Conservation (phyloP, 2,888 invertebrate genomes). For the Nephrocerus scutellatus region DNA sequence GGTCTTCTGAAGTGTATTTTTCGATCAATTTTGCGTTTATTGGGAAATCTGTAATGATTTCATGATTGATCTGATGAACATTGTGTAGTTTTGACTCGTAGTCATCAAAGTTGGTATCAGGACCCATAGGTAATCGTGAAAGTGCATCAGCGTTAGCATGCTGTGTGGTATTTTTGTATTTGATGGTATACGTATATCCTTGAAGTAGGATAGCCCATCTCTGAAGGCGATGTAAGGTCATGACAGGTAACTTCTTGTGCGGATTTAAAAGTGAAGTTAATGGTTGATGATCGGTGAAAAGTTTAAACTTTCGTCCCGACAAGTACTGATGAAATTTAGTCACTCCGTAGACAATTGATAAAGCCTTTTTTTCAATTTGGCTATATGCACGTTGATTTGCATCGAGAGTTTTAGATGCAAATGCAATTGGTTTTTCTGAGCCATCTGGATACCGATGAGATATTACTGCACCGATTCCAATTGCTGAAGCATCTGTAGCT, state of each 20-base stretch:
- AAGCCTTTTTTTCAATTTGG: slow-evolving; percentile 16
- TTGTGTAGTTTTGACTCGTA: slow-evolving; percentile 7
- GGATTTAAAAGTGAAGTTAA: slow-evolving; percentile 17
- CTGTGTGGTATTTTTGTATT: slow-evolving; percentile 10
- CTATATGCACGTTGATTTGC: slow-evolving; percentile 13
- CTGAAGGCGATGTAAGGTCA: slow-evolving; percentile 17
- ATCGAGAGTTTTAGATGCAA: slow-evolving; percentile 20
- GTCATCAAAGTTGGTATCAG: slow-evolving; percentile 9
- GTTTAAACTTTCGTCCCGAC: slow-evolving; percentile 15
- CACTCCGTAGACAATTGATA: slow-evolving; percentile 15
- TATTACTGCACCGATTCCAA: slow-evolving; percentile 17
- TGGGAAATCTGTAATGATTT: slow-evolving; percentile 6
- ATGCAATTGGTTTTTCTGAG: slow-evolving; percentile 15
- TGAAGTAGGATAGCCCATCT: slow-evolving; percentile 14
- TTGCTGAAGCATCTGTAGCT: slow-evolving; percentile 16
- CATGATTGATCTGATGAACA: slow-evolving; percentile 4
- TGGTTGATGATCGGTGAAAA: slow-evolving; percentile 18
- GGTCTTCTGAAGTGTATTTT: slow-evolving; percentile 7
- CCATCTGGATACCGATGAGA: slow-evolving; percentile 14
- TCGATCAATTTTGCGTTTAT: slow-evolving; percentile 7
- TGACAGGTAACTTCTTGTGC: slow-evolving; percentile 15
- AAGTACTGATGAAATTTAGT: slow-evolving; percentile 17
- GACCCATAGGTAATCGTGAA: slow-evolving; percentile 9
- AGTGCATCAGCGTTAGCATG: slow-evolving; percentile 14
- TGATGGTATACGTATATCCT: slow-evolving; percentile 11